Conservation (phyloP, 2,888 invertebrate species). For the Scaptomyza reducta region DNA sequence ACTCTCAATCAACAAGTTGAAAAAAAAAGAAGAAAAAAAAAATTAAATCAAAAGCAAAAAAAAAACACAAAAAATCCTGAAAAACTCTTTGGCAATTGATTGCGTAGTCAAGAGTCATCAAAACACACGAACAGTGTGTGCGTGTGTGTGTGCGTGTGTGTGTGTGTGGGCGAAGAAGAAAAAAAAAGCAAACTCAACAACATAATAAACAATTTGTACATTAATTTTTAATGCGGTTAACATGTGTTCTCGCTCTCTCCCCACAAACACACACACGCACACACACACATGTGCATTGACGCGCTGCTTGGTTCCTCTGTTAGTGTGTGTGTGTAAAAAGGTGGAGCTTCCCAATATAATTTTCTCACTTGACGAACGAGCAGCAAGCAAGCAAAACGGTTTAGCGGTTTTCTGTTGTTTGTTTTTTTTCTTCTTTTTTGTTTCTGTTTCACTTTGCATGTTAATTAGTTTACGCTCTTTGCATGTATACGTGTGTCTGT, state of each 20-base stretch:
- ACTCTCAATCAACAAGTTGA: conserved; percentile 73
- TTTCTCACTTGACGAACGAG: conserved; percentile 66
- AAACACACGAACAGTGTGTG: conserved; percentile 29
- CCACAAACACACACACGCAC: too few relatives aligned
- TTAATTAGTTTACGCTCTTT: conserved; percentile 72
- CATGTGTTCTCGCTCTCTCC: conserved; percentile 57
- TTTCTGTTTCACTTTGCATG: conserved; percentile 64
- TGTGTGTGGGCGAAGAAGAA: conserved; percentile 27
- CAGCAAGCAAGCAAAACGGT: conserved; percentile 33
- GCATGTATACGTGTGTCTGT: conserved; percentile 11
- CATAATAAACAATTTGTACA: conserved; percentile 79
- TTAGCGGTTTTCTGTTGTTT: conserved; percentile 41
- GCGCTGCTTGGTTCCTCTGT: conserved; percentile 32
- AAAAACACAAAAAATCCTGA: conserved; percentile 13
- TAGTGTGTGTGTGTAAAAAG: conserved; percentile 67
- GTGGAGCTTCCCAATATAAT: conserved; percentile 73
- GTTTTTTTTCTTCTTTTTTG: conserved; percentile 41
- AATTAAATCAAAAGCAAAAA: conserved; percentile 33
- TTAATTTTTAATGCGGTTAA: conserved; percentile 80
- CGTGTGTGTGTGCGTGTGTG: conserved; percentile 30
- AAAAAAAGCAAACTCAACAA: conserved; percentile 59
- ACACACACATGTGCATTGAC: conserved; percentile 26
- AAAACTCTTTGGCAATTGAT: conserved; percentile 44
- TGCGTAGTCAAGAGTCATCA: conserved; percentile 59
- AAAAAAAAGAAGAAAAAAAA: conserved; percentile 23